Base-by-base conservation (phyloP, 2,113 vertebrate species). In the Pterocles burchelli region DNA sequence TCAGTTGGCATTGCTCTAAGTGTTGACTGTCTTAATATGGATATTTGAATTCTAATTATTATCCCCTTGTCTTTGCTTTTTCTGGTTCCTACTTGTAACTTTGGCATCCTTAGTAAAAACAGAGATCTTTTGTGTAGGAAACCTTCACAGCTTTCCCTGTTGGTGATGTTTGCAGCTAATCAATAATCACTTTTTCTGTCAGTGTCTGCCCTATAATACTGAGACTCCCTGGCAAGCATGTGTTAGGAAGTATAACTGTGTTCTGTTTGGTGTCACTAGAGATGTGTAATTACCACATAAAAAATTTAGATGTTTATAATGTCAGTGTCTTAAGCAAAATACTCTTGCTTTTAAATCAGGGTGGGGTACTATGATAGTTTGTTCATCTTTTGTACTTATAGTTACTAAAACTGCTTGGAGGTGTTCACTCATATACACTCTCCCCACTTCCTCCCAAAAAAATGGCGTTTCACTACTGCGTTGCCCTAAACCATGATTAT, bases 401-500 rank as follows among this genome's bases (percentile, higher is more conserved):
- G 15, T 19, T 85, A 57, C 13, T 52, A 8, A 57, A 67, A 73
- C 10, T 75, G 12, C 24, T 34, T 85, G 45, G 9, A 87, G 29
- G 5, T 67, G 25, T 83, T 67, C 11, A 28, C 76, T 65, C 8
- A 34, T 43, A 13, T 38, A 13, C 5, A 25, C 6, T 9, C 34
- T 6, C 10, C 11, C 3, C 41, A 41, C 41, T 12, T 41, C 41
- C 2, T 28, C 6, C 2, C 5, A 52, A 62, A 41, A 21, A 48
- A 46, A 11, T 3, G 52, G 1, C 41, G 14, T 73, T 88, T 72
- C 10, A 24, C 13, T 88, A 4, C n/a, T 94, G 55, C 5, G 4
- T 65, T 17, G 20, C 0, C 0, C 15, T 36, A 63, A 78, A 68
- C 7, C 3, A 7, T n/a, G 7, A 33, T 41, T 80, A 1, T 3